Evolutionary conservation across 2,113 vertebrate species (phyloP).

Genomic region (Myotis brandtii): DNA sequence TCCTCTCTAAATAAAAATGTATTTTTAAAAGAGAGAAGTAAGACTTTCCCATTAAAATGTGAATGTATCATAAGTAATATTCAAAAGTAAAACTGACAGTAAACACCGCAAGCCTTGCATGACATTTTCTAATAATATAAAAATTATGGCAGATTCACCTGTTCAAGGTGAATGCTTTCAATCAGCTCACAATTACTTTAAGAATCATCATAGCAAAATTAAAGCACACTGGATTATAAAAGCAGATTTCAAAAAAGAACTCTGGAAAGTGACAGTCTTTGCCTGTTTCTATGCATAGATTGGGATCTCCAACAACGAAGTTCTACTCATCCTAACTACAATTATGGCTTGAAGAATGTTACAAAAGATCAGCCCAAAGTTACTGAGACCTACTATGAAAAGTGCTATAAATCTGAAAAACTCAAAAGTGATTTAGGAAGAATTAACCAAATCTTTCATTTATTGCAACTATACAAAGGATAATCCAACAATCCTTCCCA

Average conservation of each 20-base stretch:
- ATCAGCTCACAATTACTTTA: not conserved
- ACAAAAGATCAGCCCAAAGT: not conserved
- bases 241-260: not conserved
- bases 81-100: conserved; percentile 41
- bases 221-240: not conserved
- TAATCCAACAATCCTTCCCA: not conserved
- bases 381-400: not conserved
- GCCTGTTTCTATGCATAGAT: not conserved
- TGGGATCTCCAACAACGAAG: not conserved
- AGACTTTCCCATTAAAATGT: not conserved
- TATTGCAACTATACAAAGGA: not conserved
- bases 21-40: not conserved
- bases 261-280: not conserved
- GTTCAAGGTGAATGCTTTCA: not conserved
- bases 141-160: not conserved
- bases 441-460: conserved; percentile 47
- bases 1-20: no score
- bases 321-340: not conserved
- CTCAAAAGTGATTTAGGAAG: not conserved
- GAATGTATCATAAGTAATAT: not conserved
- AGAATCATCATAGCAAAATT: conserved; percentile 18
- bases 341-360: not conserved
- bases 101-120: not conserved
- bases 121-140: not conserved
- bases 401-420: conserved; percentile 36